Conservation (phyloP, 2,113 vertebrate species). For the Siniperca chuatsi region DNA sequence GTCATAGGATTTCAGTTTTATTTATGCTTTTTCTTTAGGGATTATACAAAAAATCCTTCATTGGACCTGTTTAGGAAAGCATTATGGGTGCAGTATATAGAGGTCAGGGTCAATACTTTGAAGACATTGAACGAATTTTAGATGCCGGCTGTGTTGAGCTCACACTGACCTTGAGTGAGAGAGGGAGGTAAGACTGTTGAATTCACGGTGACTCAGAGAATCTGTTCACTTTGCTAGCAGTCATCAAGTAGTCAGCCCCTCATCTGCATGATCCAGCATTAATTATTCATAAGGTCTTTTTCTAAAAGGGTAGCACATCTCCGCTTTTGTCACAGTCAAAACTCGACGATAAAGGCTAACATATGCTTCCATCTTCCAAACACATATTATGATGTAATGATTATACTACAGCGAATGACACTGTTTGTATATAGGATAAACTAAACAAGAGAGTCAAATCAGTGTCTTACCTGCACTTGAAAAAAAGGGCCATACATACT, state of each 20-base stretch:
- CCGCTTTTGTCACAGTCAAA: conserved; percentile 44
- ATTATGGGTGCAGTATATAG: conserved; percentile 12
- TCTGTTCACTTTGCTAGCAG: conserved; percentile 69
- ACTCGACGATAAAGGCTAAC: neutral
- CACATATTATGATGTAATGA: neutral
- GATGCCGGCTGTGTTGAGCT: conserved; percentile 48
- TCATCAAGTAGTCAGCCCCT: conserved; percentile 68
- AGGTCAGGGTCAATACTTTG: conserved; percentile 48
- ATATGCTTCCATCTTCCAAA: conserved; percentile 1
- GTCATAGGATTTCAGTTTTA: conserved; percentile 9
- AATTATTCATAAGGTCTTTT: conserved; percentile 72
- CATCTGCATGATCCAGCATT: conserved; percentile 73
- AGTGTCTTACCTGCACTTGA: neutral
- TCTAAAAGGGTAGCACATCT: conserved; percentile 46
- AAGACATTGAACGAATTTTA: conserved; percentile 57
- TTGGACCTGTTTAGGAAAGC: conserved; percentile 25
- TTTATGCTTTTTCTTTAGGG: conserved; percentile 24
- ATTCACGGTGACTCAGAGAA: conserved; percentile 71
- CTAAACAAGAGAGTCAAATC: neutral
- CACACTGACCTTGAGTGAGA: conserved; percentile 66
- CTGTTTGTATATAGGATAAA: conserved; percentile 9
- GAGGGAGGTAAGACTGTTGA: conserved; percentile 44
- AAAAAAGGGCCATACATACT: neutral
- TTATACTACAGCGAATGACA: neutral
- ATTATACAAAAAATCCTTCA: neutral